phyloP scores from a whole-genome alignment of 37 sponge, comb jelly and placozoan genomes.

The Beroe forskalii region DNA sequence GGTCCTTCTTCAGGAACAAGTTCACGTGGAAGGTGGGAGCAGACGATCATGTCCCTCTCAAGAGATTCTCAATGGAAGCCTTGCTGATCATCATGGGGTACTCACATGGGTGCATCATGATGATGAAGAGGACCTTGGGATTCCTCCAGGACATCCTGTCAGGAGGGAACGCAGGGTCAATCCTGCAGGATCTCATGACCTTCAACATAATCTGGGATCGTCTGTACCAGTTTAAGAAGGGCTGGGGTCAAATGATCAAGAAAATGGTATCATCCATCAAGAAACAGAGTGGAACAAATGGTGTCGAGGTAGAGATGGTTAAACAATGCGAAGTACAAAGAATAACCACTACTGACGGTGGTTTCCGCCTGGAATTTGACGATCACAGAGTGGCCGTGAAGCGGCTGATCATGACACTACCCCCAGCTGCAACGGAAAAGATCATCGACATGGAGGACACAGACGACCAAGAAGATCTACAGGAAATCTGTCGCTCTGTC shows the following conservation, averaged over 20 bases:
- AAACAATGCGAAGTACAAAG: not conserved
- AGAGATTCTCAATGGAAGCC: not conserved
- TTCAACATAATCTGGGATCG: not conserved
- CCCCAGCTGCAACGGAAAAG: not conserved
- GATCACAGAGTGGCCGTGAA: not conserved
- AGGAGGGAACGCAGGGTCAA: not conserved
- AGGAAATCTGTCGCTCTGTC: constrained; percentile 7
- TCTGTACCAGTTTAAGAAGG: not conserved
- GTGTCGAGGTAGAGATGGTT: not conserved
- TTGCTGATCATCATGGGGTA: not conserved
- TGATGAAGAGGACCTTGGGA: not conserved
- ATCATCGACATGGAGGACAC: not conserved
- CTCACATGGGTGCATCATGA: not conserved
- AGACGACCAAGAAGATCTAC: not conserved
- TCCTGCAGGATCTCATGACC: not conserved
- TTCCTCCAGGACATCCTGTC: not conserved
- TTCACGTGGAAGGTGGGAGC: not conserved
- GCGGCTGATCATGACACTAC: not conserved
- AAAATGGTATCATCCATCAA: not conserved
- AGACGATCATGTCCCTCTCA: not conserved
- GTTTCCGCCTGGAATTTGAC: not conserved
- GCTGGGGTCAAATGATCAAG: not conserved
- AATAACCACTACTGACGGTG: not conserved
- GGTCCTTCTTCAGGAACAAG: constrained; percentile 24
- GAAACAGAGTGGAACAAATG: not conserved